Evolutionary conservation across 2,113 vertebrate species (phyloP).

Genomic region (Prionailurus viverrinus): DNA sequence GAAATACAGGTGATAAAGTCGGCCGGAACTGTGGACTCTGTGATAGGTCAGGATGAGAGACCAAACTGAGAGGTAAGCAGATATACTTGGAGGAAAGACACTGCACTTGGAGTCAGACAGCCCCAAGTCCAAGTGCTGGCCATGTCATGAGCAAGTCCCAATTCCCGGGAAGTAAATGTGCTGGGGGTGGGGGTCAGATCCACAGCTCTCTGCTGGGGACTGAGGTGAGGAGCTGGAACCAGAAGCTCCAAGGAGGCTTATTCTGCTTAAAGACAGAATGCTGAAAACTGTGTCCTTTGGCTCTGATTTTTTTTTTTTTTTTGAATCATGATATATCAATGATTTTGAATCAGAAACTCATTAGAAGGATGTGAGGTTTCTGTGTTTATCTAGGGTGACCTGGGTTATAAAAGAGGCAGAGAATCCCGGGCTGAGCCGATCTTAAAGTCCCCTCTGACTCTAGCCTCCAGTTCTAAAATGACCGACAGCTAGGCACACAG

Average conservation of each 20-base stretch:
- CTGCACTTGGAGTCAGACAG: not conserved
- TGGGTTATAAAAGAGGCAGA: slow-evolving; percentile 28
- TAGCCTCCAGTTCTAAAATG: not conserved
- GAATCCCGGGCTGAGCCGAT: not conserved
- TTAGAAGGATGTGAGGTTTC: not conserved
- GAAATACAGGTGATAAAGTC: not conserved
- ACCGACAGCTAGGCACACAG: not conserved
- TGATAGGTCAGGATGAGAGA: not conserved
- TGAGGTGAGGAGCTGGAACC: not conserved
- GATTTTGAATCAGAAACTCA: slow-evolving; percentile 58
- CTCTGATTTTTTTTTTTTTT: slow-evolving; percentile 47
- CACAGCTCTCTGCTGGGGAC: not conserved
- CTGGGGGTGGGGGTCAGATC: too few species aligned
- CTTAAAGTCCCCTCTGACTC: not conserved
- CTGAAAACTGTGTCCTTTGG: not conserved
- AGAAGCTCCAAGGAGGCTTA: not conserved
- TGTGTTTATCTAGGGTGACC: not conserved
- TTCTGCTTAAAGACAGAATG: slow-evolving; percentile 10
- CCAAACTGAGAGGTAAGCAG: not conserved
- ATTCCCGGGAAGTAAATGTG: not conserved
- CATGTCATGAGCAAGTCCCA: not conserved
- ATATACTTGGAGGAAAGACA: not conserved
- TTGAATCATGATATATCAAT: slow-evolving; percentile 31
- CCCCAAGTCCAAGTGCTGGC: not conserved
- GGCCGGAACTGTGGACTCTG: not conserved